phyloP scores from a whole-genome alignment of 2,797 vertebrate species.

The Bovichtus diacanthus region DNA sequence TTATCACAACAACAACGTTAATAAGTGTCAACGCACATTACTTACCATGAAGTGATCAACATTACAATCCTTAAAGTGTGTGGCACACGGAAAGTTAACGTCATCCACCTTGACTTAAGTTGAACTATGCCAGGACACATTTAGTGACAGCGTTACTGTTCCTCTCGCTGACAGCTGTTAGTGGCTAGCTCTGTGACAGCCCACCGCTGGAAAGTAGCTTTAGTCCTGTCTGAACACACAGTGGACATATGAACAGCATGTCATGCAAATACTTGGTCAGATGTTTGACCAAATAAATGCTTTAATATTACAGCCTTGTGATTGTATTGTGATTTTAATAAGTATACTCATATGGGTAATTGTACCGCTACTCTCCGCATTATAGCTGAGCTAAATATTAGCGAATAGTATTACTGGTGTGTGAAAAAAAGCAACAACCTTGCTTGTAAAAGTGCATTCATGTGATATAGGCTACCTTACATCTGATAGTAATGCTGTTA shows the following conservation, averaged over 20 bases:
- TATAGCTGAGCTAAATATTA: background rate
- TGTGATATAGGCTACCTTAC: too few species aligned
- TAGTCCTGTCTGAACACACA: slow-evolving; percentile 13
- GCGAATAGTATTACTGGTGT: background rate
- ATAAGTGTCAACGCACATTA: background rate
- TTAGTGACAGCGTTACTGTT: slow-evolving; percentile 3
- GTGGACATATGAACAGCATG: background rate
- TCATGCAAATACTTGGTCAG: background rate
- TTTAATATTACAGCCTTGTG: background rate
- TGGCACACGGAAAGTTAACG: slow-evolving; percentile 7
- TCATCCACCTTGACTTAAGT: slow-evolving; percentile 1
- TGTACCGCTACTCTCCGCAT: background rate
- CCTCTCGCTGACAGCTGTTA: slow-evolving; percentile 16
- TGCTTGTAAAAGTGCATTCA: background rate
- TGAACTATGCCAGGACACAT: background rate
- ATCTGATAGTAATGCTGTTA: background rate
- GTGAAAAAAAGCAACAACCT: background rate
- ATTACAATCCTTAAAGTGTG: slow-evolving; percentile 27
- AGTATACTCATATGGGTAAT: too few species aligned
- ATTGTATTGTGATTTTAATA: background rate
- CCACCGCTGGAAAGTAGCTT: slow-evolving; percentile 16
- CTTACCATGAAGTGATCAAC: slow-evolving; percentile 70
- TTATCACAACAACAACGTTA: background rate
- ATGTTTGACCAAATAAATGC: background rate
- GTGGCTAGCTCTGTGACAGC: slow-evolving; percentile 28